Base-by-base conservation (phyloP, 2,797 vertebrate species). In the Echeneis naucrates region DNA sequence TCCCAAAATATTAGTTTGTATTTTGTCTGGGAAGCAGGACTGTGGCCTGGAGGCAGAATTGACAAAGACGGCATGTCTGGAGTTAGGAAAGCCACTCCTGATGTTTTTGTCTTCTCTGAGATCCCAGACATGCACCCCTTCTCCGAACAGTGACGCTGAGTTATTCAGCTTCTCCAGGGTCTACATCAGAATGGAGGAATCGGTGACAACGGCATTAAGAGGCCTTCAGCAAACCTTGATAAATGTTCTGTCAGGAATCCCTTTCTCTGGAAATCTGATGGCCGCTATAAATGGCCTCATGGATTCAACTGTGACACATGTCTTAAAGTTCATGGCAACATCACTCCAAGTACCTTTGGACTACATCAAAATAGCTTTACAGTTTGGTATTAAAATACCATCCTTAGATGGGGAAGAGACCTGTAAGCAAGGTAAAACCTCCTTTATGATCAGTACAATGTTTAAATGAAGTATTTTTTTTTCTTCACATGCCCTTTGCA, bases 391-490 rank as follows among this genome's bases (percentile, higher is more conserved):
- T 9, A 66, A 81, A 56, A 52, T 91, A 23, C 93, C 95, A 5
- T 80, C 80, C 37, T 56, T 94, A 67, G 86, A 93, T 13, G 58
- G 66, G 72, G 57, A 19, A 21, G 87, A 89, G 14, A 85, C 80
- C 38, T 96, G 95, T 74, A 69, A 82, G n/a, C 92, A 95, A 93
- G 94, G 95, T 95, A 70, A 75, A 35, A 11, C 5, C 5, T 21
- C 4, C 0, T 14, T 30, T 2, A 42, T 10, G 2, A 6, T 21
- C 0, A 27, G 5, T 50, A 8, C 30, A 51, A 12, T 5, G 23
- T 14, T 51, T 12, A 0, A 38, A 4, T 17, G 2, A 1, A 4
- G 6, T 21, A 16, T 0, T 24, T 33, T 58, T 4, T 42, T 4
- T 47, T 44, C 8, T 27, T 54, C 42, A 24, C 8, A 42, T 42